Evolutionary conservation across 2,888 invertebrate species (phyloP).

Genomic region (Ectemnius continuus): DNA sequence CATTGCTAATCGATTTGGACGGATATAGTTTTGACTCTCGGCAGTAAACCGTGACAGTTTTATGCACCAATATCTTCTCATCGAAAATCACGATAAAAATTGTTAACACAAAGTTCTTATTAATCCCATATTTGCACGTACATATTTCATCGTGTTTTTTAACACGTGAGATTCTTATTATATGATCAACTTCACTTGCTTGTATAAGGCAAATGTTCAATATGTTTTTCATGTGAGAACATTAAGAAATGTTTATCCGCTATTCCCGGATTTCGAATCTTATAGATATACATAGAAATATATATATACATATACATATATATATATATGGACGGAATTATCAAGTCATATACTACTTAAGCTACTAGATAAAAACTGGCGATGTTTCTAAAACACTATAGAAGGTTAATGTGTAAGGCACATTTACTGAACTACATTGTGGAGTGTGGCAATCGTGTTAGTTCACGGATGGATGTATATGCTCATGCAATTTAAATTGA

Average conservation of each 20-base stretch:
- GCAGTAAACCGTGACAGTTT: too few species aligned
- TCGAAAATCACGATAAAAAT: too few species aligned
- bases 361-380: constrained; percentile 28
- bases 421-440: constrained; percentile 19
- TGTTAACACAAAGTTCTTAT: too few species aligned
- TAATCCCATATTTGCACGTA: too few species aligned
- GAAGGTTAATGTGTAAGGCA: constrained; percentile 20
- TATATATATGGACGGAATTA: constrained; percentile 56
- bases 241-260: too few species aligned
- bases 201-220: not conserved
- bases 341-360: constrained; percentile 33
- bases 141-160: too few species aligned
- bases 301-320: constrained; percentile 5
- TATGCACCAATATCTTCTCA: too few species aligned
- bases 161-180: too few species aligned
- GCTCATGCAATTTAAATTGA: not conserved
- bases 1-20: constrained; percentile 43
- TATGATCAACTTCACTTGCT: too few species aligned
- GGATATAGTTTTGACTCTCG: constrained; percentile 20
- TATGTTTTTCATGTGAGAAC: not conserved
- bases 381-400: constrained; percentile 30
- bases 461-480: not conserved
- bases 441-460: not conserved
- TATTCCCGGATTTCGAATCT: not conserved
- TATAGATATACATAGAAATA: constrained; percentile 5